phyloP scores from a whole-genome alignment of 2,888 invertebrate genomes.

The Rhingia rostrata region DNA sequence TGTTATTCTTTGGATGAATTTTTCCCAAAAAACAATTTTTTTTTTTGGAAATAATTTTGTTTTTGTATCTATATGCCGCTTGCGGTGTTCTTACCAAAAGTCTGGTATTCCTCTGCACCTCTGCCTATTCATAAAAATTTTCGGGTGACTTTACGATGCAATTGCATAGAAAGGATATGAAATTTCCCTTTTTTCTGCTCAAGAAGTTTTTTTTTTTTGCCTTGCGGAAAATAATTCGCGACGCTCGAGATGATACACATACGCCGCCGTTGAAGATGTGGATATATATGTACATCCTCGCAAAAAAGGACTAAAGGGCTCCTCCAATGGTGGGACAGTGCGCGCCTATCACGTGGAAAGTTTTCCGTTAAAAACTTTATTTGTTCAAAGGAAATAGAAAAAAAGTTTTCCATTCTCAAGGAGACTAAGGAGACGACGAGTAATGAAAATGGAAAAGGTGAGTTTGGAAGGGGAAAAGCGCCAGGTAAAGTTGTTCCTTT shows the following conservation, averaged over 20 bases:
- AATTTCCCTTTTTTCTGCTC: slow-evolving; percentile 33
- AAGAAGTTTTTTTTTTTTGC: slow-evolving; percentile 24
- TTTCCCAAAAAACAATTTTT: slow-evolving; percentile 42
- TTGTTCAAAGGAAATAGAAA: slow-evolving; percentile 53
- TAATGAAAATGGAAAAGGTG: slow-evolving; percentile 69
- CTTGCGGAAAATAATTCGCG: slow-evolving; percentile 64
- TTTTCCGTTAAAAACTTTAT: slow-evolving; percentile 65
- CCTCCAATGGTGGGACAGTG: background rate
- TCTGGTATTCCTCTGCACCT: background rate
- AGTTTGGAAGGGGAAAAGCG: slow-evolving; percentile 20
- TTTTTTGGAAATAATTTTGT: slow-evolving; percentile 36
- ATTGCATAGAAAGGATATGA: slow-evolving; percentile 72
- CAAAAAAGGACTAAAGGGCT: background rate
- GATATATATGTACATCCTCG: slow-evolving; percentile 1
- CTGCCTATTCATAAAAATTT: slow-evolving; percentile 66
- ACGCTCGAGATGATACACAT: slow-evolving; percentile 58
- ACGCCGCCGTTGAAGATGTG: background rate
- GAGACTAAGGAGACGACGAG: slow-evolving; percentile 6
- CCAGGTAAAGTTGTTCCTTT: slow-evolving; percentile 41
- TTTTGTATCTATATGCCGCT: slow-evolving; percentile 17
- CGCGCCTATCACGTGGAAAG: slow-evolving; percentile 66
- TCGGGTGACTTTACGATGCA: slow-evolving; percentile 70
- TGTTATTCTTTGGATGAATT: slow-evolving; percentile 58
- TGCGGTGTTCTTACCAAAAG: background rate
- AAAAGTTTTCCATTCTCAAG: slow-evolving; percentile 56